Conservation (phyloP, 2,888 invertebrate genomes). For the Acanthoscelides obtectus region DNA sequence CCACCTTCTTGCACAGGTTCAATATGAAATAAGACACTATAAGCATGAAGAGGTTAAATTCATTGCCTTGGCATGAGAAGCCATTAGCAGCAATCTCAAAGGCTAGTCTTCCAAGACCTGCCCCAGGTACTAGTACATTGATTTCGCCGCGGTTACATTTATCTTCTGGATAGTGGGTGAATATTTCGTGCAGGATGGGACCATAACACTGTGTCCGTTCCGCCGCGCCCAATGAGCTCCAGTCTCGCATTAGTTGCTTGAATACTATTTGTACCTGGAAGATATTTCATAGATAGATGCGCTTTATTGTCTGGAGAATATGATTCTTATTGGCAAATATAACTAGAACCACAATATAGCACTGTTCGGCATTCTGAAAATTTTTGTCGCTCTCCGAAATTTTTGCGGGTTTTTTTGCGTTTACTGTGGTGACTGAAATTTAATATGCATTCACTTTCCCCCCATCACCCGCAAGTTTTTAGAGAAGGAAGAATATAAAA, state of each 20-base stretch:
- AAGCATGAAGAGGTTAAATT: conserved; percentile 96
- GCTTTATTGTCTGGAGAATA: too few species aligned
- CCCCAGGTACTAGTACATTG: conserved; percentile 87
- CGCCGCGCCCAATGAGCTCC: conserved; percentile 79
- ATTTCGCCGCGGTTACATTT: conserved; percentile 56
- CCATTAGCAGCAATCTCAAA: conserved; percentile 88
- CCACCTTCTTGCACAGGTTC: conserved; percentile 71
- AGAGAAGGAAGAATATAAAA: too few species aligned
- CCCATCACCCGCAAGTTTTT: too few species aligned
- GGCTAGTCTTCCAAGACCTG: conserved; percentile 90
- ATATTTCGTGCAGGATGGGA: conserved; percentile 83
- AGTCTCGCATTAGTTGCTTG: conserved; percentile 95
- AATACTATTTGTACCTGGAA: conserved; percentile 76
- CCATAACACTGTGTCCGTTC: conserved; percentile 85
- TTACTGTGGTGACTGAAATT: too few species aligned
- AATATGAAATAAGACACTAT: conserved; percentile 94
- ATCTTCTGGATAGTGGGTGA: conserved; percentile 63
- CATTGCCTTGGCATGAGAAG: conserved; percentile 93
- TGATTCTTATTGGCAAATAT: too few species aligned
- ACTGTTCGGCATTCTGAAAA: too few species aligned
- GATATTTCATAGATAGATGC: not conserved
- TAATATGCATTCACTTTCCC: too few species aligned
- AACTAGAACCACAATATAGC: too few species aligned
- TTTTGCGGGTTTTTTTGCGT: too few species aligned
- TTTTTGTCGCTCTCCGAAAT: too few species aligned